Conservation (phyloP, 1,140 invertebrate genomes). For the Heliconius eleuchia region DNA sequence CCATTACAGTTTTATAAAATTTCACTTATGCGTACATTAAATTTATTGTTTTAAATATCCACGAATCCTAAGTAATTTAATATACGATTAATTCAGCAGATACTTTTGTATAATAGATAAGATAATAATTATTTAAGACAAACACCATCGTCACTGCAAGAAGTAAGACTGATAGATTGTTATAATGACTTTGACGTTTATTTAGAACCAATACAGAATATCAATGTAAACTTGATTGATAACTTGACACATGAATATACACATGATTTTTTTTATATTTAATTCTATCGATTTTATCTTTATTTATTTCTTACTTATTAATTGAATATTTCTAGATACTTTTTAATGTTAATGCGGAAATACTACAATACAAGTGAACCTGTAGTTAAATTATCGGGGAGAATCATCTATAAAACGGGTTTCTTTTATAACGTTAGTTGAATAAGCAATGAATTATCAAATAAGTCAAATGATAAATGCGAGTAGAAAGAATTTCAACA, state of each 20-base stretch:
- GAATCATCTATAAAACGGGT: too few relatives aligned
- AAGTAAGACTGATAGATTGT: constrained; percentile 8
- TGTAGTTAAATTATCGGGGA: too few relatives aligned
- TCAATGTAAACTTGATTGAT: not conserved
- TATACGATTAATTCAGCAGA: not conserved
- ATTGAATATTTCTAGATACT: too few relatives aligned
- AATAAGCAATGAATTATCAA: not conserved
- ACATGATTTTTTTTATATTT: not conserved
- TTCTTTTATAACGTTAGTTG: too few relatives aligned
- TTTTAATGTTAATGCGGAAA: not conserved
- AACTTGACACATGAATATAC: not conserved
- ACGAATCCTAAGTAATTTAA: not conserved
- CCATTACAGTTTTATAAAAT: constrained; percentile 45
- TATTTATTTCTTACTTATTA: not conserved
- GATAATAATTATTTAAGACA: constrained; percentile 29
- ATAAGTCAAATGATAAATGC: not conserved
- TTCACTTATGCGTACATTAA: constrained; percentile 1
- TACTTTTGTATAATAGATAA: constrained; percentile 34
- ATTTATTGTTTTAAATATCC: not conserved
- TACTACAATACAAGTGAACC: too few relatives aligned
- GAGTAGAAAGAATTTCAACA: too few relatives aligned
- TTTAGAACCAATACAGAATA: not conserved
- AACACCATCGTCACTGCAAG: constrained; percentile 18
- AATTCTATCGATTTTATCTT: not conserved
- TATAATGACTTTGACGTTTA: not conserved